A percentile compares a stretch with the other conserved stretches of the same genome.
These are phyloP conservation scores for Silurus glanis DNA, from an alignment of 2,113 vertebrate species.

Conservation along the genomic window DNA sequence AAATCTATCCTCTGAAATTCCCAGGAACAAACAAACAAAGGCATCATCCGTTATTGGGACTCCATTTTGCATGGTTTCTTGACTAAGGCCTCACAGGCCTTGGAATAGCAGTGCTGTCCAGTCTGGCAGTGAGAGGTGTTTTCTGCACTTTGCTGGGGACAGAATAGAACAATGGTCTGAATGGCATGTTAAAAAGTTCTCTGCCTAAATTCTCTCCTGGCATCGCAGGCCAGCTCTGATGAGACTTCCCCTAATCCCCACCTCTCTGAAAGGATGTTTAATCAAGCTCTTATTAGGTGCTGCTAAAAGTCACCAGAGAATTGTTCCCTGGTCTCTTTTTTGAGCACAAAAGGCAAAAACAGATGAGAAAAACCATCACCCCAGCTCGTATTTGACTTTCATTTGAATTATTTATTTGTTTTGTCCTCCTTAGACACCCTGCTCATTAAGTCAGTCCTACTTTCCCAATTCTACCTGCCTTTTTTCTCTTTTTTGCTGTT, in stretches of 20 bases:
- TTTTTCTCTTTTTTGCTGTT: slow-evolving; percentile 8
- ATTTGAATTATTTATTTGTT: slow-evolving; percentile 60
- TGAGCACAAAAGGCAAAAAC: slow-evolving; percentile 46
- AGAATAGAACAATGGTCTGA: slow-evolving; percentile 46
- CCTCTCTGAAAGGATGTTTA: slow-evolving; percentile 61
- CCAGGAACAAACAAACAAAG: slow-evolving; percentile 8
- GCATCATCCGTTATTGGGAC: neutral
- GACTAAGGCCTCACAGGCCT: neutral
- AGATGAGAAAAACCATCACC: slow-evolving; percentile 46
- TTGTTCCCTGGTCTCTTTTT: slow-evolving; percentile 18
- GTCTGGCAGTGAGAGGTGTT: slow-evolving; percentile 28
- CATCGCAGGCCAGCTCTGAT: slow-evolving; percentile 50
- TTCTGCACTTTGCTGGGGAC: slow-evolving; percentile 30
- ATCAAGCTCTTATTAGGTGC: slow-evolving; percentile 59
- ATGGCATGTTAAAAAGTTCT: slow-evolving; percentile 22
- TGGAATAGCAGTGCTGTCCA: slow-evolving; percentile 25
- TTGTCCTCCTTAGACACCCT: slow-evolving; percentile 33
- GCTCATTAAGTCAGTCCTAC: slow-evolving; percentile 52
- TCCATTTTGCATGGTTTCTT: neutral
- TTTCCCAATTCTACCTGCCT: slow-evolving; percentile 41
- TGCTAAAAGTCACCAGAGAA: slow-evolving; percentile 50
- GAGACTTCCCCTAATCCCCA: slow-evolving; percentile 63
- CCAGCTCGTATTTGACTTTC: slow-evolving; percentile 54
- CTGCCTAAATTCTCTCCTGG: slow-evolving; percentile 50
- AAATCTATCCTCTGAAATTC: neutral